phyloP scores from a whole-genome alignment of 2,113 vertebrate species.

The Polypterus senegalus region DNA sequence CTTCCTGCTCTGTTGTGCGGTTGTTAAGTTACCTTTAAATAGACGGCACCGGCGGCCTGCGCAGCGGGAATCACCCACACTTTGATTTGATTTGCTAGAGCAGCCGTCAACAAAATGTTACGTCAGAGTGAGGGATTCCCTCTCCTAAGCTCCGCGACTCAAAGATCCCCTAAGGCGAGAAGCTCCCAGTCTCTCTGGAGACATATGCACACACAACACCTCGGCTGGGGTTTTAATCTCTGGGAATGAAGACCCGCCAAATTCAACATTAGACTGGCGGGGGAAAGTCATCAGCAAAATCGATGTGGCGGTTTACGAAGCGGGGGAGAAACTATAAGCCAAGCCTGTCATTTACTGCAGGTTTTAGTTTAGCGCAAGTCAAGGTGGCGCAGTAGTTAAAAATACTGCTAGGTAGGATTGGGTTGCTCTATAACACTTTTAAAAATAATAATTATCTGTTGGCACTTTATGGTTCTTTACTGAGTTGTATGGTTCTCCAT shows the following conservation, averaged over 20 bases:
- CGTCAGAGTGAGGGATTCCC: constrained; percentile 23
- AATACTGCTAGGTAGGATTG: too few species aligned
- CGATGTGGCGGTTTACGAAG: too few species aligned
- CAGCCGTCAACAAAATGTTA: constrained; percentile 6
- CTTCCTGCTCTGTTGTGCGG: constrained; percentile 22
- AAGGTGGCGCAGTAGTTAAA: too few species aligned
- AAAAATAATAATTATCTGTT: too few species aligned
- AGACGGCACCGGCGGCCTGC: constrained; percentile 34
- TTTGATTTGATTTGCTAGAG: constrained; percentile 34
- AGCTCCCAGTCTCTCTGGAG: neutral
- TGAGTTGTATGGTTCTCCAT: too few species aligned
- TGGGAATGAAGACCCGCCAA: neutral
- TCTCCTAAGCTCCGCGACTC: neutral
- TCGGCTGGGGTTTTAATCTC: neutral
- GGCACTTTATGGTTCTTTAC: too few species aligned
- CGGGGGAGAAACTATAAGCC: too few species aligned
- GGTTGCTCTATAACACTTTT: too few species aligned
- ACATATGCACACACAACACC: too few species aligned
- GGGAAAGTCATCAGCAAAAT: neutral
- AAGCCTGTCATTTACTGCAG: too few species aligned
- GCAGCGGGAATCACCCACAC: constrained; percentile 51
- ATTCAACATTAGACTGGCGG: constrained; percentile 3
- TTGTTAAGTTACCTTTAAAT: constrained; percentile 40
- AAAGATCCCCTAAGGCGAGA: neutral
- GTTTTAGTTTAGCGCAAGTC: too few species aligned